Conservation (phyloP, 2,113 vertebrate genomes). For the Neodontobutis hainanensis region DNA sequence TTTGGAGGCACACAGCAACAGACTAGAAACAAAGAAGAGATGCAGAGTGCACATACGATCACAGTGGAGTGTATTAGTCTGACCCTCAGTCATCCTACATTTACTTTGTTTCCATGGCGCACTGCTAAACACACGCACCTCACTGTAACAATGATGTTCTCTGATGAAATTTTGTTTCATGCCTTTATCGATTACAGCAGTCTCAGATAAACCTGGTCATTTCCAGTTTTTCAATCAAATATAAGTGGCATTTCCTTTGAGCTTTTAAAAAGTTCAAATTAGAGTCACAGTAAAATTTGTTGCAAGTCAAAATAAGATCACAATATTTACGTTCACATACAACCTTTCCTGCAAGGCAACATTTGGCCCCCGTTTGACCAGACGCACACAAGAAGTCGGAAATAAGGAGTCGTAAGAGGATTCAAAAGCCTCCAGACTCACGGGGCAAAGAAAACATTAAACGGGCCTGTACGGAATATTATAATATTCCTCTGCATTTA, state of each 20-base stretch:
- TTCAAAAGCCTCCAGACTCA: slow-evolving; percentile 36
- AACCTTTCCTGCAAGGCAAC: slow-evolving; percentile 19
- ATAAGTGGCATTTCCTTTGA: too few relatives aligned
- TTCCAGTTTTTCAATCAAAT: slow-evolving; percentile 6
- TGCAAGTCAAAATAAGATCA: too few relatives aligned
- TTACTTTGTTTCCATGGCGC: too few relatives aligned
- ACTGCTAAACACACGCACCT: too few relatives aligned
- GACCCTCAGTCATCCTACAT: not conserved
- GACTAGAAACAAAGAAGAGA: not conserved
- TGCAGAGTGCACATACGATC: slow-evolving; percentile 14
- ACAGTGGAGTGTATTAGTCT: slow-evolving; percentile 10
- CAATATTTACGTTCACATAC: not conserved
- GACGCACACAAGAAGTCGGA: slow-evolving; percentile 1
- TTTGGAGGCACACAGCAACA: slow-evolving; percentile 10
- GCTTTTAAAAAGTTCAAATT: too few relatives aligned
- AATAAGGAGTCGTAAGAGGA: slow-evolving; percentile 28
- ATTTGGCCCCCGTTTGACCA: slow-evolving; percentile 10
- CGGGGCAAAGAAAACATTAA: slow-evolving; percentile 37
- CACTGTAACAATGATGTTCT: too few relatives aligned
- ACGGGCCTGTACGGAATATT: slow-evolving; percentile 31
- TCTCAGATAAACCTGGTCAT: too few relatives aligned
- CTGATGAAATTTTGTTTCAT: too few relatives aligned
- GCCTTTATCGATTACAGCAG: too few relatives aligned
- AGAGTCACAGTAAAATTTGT: too few relatives aligned
- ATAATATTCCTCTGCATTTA: slow-evolving; percentile 46